Evolutionary conservation across 2,888 invertebrate species (phyloP).

Genomic region (Sinopyrophorus schimmeli): DNA sequence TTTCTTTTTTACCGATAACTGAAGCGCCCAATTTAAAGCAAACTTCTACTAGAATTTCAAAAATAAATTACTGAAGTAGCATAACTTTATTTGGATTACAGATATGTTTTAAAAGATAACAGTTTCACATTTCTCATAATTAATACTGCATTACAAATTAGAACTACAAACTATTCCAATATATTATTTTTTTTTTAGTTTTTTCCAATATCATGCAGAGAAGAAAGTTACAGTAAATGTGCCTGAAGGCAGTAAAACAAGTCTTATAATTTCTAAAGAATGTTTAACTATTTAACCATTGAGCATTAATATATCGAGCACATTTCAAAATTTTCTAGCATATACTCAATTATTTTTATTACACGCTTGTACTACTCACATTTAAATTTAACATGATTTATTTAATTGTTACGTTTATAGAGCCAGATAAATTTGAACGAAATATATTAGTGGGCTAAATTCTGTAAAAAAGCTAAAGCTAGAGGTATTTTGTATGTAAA

Average conservation of each 20-base stretch:
- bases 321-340: conserved; percentile 7
- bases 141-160: conserved; percentile 31
- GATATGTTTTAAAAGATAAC: conserved; percentile 45
- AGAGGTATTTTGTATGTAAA: conserved; percentile 34
- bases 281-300: conserved; percentile 9
- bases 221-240: conserved; percentile 20
- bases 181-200: conserved; percentile 11
- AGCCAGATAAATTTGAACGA: conserved; percentile 8
- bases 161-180: conserved; percentile 26
- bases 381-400: too few species aligned
- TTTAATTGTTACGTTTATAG: too few species aligned
- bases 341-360: conserved; percentile 2
- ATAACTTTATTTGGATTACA: conserved; percentile 33
- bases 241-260: too few species aligned
- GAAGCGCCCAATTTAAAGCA: conserved; percentile 2
- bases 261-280: conserved; percentile 13
- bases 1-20: background rate
- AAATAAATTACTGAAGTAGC: conserved; percentile 11
- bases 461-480: conserved; percentile 38
- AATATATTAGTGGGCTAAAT: conserved; percentile 17
- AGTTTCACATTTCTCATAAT: conserved; percentile 28
- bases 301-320: conserved; percentile 16
- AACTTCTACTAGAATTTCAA: background rate
- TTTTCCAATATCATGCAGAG: conserved; percentile 28
- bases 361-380: conserved; percentile 11